Conservation (phyloP, 2,113 vertebrate genomes). For the Acrocephalus arundinaceus region DNA sequence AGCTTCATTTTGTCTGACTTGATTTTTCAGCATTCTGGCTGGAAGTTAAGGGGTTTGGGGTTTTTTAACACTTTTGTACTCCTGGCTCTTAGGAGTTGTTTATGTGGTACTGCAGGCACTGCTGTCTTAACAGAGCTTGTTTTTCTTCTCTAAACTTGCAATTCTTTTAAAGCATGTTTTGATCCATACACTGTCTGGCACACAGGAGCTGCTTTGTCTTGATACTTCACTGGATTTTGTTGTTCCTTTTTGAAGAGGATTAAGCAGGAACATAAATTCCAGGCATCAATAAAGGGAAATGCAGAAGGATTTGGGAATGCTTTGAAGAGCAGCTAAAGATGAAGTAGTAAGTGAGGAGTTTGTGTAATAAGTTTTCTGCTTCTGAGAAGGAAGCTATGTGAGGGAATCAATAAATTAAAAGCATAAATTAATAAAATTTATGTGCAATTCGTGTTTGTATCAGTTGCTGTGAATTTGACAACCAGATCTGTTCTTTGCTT, state of each 20-base stretch:
- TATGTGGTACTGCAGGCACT: background rate
- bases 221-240: background rate
- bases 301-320: background rate
- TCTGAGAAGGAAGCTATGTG: background rate
- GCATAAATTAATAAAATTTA: background rate
- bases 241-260: background rate
- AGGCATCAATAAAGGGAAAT: background rate
- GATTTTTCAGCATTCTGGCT: background rate
- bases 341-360: background rate
- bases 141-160: background rate
- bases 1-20: background rate
- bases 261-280: background rate
- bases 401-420: background rate
- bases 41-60: background rate
- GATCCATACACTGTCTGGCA: background rate
- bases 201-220: constrained; percentile 2
- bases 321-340: background rate
- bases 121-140: background rate
- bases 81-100: background rate
- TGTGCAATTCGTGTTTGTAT: background rate
- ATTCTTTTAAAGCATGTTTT: background rate
- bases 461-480: background rate
- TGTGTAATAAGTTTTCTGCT: background rate
- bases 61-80: background rate
- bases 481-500: background rate